Percentiles rank a stretch among this genome's conserved stretches.
Evolutionary conservation across 1,140 invertebrate species (phyloP).

Genomic region (Meloidogyne chitwoodi): DNA sequence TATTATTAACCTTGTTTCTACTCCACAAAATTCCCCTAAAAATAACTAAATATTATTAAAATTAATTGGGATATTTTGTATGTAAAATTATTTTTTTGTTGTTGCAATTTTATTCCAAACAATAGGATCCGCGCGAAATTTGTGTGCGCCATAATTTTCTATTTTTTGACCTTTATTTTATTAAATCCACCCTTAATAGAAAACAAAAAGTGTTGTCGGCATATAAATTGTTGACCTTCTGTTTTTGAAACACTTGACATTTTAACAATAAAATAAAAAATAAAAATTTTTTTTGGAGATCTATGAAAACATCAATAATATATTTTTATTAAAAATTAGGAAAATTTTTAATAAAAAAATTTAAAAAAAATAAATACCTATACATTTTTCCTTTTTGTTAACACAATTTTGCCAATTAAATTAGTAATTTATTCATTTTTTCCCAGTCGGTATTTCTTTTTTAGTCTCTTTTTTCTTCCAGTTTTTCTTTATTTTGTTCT

Average conservation of each 20-base stretch:
- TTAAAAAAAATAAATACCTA: too few relatives aligned
- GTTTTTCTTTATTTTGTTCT: neutral
- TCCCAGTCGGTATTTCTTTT: neutral
- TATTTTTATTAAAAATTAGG: too few relatives aligned
- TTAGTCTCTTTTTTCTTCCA: neutral
- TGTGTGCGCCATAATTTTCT: neutral
- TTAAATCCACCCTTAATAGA: neutral
- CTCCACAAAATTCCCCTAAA: too few relatives aligned
- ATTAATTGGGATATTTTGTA: too few relatives aligned
- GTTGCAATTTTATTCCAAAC: neutral
- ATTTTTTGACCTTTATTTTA: neutral
- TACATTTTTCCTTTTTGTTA: neutral
- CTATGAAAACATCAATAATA: too few relatives aligned
- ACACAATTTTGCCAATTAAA: neutral
- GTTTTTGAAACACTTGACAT: neutral
- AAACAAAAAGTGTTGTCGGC: neutral
- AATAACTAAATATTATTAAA: too few relatives aligned
- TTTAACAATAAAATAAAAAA: neutral
- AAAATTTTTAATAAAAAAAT: too few relatives aligned
- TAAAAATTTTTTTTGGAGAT: too few relatives aligned
- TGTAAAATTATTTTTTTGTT: neutral
- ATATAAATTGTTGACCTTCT: neutral
- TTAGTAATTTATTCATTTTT: neutral
- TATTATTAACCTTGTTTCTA: too few relatives aligned
- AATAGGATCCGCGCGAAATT: neutral